Conservation (phyloP, 2,113 vertebrate genomes). For the Axis porcinus region DNA sequence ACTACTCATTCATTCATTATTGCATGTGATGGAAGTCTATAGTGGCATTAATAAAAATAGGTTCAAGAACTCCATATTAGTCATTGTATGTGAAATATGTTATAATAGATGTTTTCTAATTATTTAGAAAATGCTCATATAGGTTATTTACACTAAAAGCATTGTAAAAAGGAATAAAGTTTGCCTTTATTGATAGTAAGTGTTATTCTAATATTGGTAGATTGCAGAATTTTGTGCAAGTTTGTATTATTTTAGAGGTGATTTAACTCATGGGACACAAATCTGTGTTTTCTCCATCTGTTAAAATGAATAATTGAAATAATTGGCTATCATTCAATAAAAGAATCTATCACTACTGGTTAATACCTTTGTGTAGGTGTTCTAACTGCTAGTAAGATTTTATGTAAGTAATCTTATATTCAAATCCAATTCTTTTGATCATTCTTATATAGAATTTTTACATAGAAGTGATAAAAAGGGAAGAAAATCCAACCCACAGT, state of each 20-base stretch:
- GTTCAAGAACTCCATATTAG: constrained; percentile 1
- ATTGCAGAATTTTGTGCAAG: constrained; percentile 5
- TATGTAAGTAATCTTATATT: constrained; percentile 38
- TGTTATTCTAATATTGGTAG: constrained; percentile 40
- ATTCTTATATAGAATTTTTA: background rate
- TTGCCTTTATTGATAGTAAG: constrained; percentile 44
- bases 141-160: constrained; percentile 28
- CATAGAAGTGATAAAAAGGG: background rate
- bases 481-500: background rate
- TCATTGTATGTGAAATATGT: constrained; percentile 10
- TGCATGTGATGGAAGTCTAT: background rate
- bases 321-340: background rate
- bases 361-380: constrained; percentile 14
- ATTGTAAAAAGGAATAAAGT: constrained; percentile 31
- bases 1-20: background rate
- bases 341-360: background rate
- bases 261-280: background rate
- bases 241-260: constrained; percentile 43
- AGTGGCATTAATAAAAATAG: constrained; percentile 6
- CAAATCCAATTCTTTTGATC: constrained; percentile 12
- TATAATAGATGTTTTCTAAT: constrained; percentile 23
- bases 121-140: constrained; percentile 38
- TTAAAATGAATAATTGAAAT: constrained; percentile 34
- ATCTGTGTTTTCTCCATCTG: background rate
- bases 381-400: constrained; percentile 13